Base-by-base conservation (phyloP, 2,888 invertebrate genomes). In the Rhabditoides inermis region DNA sequence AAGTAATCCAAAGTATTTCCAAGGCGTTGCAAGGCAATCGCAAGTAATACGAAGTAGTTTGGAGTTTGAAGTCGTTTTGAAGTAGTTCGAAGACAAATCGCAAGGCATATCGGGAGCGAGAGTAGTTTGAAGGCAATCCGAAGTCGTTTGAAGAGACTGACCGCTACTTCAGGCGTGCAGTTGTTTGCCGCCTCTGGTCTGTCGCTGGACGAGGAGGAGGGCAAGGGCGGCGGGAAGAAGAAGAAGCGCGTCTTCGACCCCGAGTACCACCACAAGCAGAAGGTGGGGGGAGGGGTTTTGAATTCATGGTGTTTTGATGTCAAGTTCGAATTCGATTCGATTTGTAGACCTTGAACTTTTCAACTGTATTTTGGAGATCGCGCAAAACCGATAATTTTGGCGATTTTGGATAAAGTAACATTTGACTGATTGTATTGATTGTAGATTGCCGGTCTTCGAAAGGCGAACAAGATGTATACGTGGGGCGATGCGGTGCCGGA, bases 401-500 rank as follows among this genome's bases (percentile, higher is more conserved):
- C 32, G 32, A 10, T 32, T 15, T 32, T 15, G 32, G 15, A 10
- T 32, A 7, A 32, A 32, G 15, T 15, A 32, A 32, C 32, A 15
- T 10, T 32, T 32, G 10, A 32, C 7, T 15, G 15, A 10, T 15
- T 10, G 32, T 10, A 36, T 28, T n/a, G 5, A 18, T 57, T 61
- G 35, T 49, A 69, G 69, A 55, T 67, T 23, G 51, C 53, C 12
- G 52, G 61, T 15, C 41, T 70, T 2, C 62, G 65, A 6, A 63
- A 58, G 18, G 12, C 60, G 4, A 75, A 74, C 45, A 45, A 63
- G 22, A 75, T 74, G 42, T 74, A 62, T 58, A 60, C 63, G 2
- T 73, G 71, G 72, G 74, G 74, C 23, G 65, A 61, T 18, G 56
- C 62, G 40, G 62, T 74, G 36, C 70, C 74, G 1, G 61, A 69